phyloP scores from a whole-genome alignment of 2,797 vertebrate species.

The Nyctalus aviator region DNA sequence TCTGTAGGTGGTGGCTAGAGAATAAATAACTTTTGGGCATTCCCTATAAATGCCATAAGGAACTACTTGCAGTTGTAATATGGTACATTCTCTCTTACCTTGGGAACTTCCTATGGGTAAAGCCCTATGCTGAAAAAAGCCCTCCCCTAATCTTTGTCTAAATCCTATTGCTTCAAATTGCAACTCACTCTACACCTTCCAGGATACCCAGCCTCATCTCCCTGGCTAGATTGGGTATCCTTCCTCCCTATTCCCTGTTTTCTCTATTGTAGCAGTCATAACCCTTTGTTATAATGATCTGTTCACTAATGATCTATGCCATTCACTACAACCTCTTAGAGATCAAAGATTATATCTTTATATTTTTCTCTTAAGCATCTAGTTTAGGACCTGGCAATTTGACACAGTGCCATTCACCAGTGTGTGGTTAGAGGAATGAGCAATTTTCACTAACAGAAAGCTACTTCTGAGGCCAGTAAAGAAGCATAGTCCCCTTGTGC shows the following conservation, averaged over 20 bases:
- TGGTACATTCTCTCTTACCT: neutral
- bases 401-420: neutral
- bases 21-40: neutral
- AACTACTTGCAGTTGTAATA: neutral
- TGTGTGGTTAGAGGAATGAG: neutral
- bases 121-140: neutral
- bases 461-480: neutral
- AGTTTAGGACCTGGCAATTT: neutral
- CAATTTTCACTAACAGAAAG: constrained; percentile 29
- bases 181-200: neutral
- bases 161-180: neutral
- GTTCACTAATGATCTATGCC: neutral
- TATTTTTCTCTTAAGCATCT: neutral
- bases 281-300: neutral
- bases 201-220: neutral
- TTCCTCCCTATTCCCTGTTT: neutral
- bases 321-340: constrained; percentile 15
- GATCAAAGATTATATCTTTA: neutral
- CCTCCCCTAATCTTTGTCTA: neutral
- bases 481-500: neutral
- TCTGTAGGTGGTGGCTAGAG: neutral
- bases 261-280: neutral
- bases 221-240: neutral
- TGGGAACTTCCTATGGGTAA: neutral
- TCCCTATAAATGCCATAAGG: neutral